These are phyloP conservation scores for Seriola aureovittata DNA, from an alignment of 2,113 vertebrate genomes.

Conservation along the genomic window DNA sequence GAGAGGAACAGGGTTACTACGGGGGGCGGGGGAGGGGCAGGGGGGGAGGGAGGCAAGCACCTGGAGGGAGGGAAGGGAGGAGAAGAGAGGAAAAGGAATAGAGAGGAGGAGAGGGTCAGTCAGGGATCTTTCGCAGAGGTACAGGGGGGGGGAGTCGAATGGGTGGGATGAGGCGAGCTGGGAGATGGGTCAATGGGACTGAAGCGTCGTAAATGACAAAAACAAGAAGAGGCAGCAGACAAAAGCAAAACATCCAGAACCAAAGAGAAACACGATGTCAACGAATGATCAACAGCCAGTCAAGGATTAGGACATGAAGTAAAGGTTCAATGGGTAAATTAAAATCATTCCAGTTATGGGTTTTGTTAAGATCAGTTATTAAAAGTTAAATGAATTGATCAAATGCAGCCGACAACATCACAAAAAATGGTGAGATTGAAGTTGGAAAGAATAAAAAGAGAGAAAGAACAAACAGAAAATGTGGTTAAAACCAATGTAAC, in stretches of 20 bases:
- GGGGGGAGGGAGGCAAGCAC: conserved; percentile 76
- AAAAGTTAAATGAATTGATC: conserved; percentile 47
- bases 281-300: conserved; percentile 27
- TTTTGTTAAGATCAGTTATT: conserved; percentile 45
- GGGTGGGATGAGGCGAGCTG: conserved; percentile 66
- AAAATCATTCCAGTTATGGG: conserved; percentile 63
- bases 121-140: conserved; percentile 66
- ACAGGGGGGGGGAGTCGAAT: conserved; percentile 41
- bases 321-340: conserved; percentile 31
- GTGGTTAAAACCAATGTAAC: conserved; percentile 70
- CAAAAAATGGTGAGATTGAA: conserved; percentile 71
- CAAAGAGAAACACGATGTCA: conserved; percentile 34
- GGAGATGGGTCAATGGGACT: conserved; percentile 74
- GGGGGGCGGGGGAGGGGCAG: conserved; percentile 65
- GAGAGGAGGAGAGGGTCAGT: conserved; percentile 78
- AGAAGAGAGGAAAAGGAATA: conserved; percentile 32
- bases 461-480: conserved; percentile 78
- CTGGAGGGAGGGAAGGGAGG: conserved; percentile 57
- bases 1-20: conserved; percentile 85
- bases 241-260: conserved; percentile 54
- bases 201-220: conserved; percentile 33
- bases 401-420: conserved; percentile 65
- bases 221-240: conserved; percentile 45
- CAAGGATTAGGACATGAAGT: conserved; percentile 11
- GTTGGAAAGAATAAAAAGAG: conserved; percentile 76